Conservation (phyloP, 1,140 invertebrate genomes). For the Drosophila equinoxialis region DNA sequence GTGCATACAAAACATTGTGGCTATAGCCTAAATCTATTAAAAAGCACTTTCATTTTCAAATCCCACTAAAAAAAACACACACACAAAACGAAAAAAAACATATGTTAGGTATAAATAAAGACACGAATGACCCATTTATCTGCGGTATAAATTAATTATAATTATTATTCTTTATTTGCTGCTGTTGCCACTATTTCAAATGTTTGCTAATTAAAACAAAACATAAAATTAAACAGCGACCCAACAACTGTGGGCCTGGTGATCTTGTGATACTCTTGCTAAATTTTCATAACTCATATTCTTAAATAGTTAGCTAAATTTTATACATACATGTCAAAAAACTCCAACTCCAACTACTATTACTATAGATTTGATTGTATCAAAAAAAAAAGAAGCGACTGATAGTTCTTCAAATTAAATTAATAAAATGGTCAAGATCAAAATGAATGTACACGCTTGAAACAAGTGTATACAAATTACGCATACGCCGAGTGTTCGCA, state of each 20-base stretch:
- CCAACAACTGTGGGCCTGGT: neutral
- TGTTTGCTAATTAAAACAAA: conserved; percentile 19
- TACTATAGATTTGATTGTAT: too few species aligned
- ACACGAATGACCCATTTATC: conserved; percentile 46
- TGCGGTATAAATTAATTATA: conserved; percentile 58
- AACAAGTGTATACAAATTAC: neutral
- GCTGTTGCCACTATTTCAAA: conserved; percentile 17
- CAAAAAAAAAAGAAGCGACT: too few species aligned
- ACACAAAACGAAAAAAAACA: conserved; percentile 4
- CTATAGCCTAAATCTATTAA: conserved; percentile 6
- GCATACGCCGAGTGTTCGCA: conserved; percentile 30
- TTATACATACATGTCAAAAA: too few species aligned
- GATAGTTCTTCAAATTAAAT: too few species aligned
- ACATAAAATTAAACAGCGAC: neutral
- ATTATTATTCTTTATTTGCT: conserved; percentile 12
- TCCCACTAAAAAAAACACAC: conserved; percentile 28
- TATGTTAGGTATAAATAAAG: conserved; percentile 36
- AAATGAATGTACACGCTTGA: neutral
- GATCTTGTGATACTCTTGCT: neutral
- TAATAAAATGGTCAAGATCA: too few species aligned
- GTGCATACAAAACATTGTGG: too few species aligned
- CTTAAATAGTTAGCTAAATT: too few species aligned
- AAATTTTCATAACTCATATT: neutral
- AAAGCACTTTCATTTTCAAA: conserved; percentile 65
- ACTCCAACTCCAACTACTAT: too few species aligned